phyloP scores from a whole-genome alignment of 2,888 invertebrate genomes.

The Meteorus colon region DNA sequence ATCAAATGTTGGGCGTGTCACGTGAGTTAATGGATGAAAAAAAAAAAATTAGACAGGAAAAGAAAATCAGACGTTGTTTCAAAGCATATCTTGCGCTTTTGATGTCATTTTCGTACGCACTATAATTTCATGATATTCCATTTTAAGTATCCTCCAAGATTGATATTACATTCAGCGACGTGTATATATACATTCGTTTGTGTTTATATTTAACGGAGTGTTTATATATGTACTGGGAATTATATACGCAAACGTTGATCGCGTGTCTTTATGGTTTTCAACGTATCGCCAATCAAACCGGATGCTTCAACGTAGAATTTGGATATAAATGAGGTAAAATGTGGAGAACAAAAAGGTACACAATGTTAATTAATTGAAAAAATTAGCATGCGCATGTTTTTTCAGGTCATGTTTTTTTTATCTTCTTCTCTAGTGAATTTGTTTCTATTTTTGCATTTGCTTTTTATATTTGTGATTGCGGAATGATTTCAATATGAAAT shows the following conservation, averaged over 20 bases:
- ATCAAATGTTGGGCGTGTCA: too few species aligned
- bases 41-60: too few species aligned
- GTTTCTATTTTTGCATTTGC: background rate
- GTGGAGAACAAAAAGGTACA: background rate
- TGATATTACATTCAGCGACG: too few species aligned
- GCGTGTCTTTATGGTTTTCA: slow-evolving; percentile 18
- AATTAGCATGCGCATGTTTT: background rate
- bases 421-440: background rate
- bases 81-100: too few species aligned
- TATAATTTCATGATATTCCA: too few species aligned
- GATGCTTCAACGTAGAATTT: slow-evolving; percentile 8
- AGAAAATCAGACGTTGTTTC: too few species aligned
- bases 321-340: background rate
- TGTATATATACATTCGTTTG: background rate
- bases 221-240: background rate
- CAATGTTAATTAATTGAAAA: slow-evolving; percentile 18
- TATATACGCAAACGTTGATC: slow-evolving; percentile 10
- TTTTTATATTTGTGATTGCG: too few species aligned
- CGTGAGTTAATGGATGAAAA: too few species aligned
- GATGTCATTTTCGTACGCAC: too few species aligned
- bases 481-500: too few species aligned
- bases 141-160: too few species aligned
- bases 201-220: background rate
- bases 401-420: background rate
- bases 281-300: slow-evolving; percentile 3